Conservation (phyloP, 2,888 invertebrate genomes). For the Microctonus brassicae region DNA sequence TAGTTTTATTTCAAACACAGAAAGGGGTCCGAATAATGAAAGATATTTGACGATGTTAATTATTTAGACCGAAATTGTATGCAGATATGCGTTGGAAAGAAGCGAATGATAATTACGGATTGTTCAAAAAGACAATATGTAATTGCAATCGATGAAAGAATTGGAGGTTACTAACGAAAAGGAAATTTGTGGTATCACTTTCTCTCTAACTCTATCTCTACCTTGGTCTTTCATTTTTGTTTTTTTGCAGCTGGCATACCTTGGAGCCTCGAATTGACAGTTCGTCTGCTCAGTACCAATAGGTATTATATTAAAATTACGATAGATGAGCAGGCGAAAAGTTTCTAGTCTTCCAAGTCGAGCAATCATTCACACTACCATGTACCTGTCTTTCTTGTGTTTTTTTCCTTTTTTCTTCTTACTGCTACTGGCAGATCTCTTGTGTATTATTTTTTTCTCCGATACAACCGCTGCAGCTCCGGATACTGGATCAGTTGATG, state of each 20-base stretch:
- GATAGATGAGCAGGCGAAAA: conserved; percentile 19
- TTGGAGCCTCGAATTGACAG: conserved; percentile 57
- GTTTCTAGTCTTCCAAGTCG: conserved; percentile 62
- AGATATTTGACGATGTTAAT: conserved; percentile 48
- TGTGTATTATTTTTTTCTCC: conserved; percentile 67
- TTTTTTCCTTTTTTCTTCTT: conserved; percentile 81
- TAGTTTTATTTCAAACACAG: conserved; percentile 70
- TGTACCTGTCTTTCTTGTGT: conserved; percentile 76
- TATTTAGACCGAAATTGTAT: conserved; percentile 31
- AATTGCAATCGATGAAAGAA: conserved; percentile 13
- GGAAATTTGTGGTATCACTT: background rate
- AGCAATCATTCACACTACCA: conserved; percentile 49
- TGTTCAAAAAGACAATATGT: background rate
- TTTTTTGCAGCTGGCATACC: conserved; percentile 44
- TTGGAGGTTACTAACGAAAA: background rate
- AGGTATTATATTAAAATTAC: background rate
- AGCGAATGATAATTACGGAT: background rate
- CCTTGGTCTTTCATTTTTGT: conserved; percentile 23
- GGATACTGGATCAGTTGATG: conserved; percentile 69
- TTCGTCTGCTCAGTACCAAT: conserved; percentile 26
- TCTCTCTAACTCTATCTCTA: background rate
- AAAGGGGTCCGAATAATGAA: conserved; percentile 68
- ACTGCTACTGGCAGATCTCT: conserved; percentile 70
- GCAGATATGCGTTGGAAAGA: conserved; percentile 20
- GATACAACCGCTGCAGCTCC: conserved; percentile 38